Evolutionary conservation across 2,797 vertebrate genomes (phyloP), one percentile per base, ranked within the genome.

Genomic region (Chaetodon trifasciatus): DNA sequence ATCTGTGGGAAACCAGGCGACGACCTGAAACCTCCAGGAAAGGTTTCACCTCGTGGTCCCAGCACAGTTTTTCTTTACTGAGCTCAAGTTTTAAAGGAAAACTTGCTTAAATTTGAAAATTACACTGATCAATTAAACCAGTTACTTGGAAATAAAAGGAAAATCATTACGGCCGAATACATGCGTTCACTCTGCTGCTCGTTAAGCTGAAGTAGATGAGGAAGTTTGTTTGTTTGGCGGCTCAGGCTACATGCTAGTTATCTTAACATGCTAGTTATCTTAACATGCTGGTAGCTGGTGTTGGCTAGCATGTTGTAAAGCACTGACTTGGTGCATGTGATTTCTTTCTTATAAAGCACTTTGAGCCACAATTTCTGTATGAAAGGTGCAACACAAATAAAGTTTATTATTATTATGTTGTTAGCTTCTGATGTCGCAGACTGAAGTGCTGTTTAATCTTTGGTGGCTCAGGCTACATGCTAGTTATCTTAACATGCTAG

Each of bases 1-100:
- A 66, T 35, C 53, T 64, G 76, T 81, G 84, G 78, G 77, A 86
- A 88, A 65, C 44, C 9, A 16, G 5, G 8, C 42, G 2, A 5
- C 3, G 3, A 11, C 16, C 24, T 8, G 9, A 24, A 15, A 23
- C 37, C 21, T 52, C 1, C 72, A 56, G 58, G 72, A 67, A 40
- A n/a, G 0, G 12, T 19, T 15, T 6, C 12, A 39, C 11, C 21
- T 40, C 0, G 4, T 8, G n/a, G 37, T 19, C 5, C 49, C n/a
- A 6, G 8, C 21, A 8, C 3, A 3, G 24, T 11, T 2, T 46
- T 65, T 53, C 4, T 53, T 57, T 47, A 49, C 28, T 5, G 6
- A 46, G 3, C 6, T 19, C 0, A 15, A 8, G 9, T 55, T 21
- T 32, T 21, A 6, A 37, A 55, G 4, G 5, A 24, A 23, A 52